Conservation (phyloP, 2,797 vertebrate genomes). For the Hoplostethus atlanticus region DNA sequence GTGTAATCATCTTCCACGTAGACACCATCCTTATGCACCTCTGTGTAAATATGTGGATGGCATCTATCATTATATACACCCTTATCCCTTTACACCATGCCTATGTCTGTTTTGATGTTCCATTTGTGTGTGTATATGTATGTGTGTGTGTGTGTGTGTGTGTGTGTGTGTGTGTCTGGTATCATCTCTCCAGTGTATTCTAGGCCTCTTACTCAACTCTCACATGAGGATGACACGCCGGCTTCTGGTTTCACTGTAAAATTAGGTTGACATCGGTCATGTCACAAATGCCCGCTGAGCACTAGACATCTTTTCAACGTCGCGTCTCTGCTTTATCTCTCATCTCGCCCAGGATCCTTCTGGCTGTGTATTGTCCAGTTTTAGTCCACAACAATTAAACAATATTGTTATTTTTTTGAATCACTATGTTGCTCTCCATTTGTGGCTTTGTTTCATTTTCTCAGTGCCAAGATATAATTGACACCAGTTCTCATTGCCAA, state of each 20-base stretch:
- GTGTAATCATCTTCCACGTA: neutral
- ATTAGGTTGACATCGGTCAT: conserved; percentile 80
- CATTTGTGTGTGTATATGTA: neutral
- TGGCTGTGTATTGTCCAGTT: too few species aligned
- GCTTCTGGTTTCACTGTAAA: conserved; percentile 86
- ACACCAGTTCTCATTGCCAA: too few species aligned
- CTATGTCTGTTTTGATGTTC: conserved; percentile 20
- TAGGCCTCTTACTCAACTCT: conserved; percentile 83
- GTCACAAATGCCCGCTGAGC: conserved; percentile 73
- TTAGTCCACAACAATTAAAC: conserved; percentile 7
- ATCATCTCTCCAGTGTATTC: conserved; percentile 78
- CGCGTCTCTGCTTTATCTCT: too few species aligned
- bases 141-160: conserved; percentile 7
- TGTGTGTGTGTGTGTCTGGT: conserved; percentile 32
- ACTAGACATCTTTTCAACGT: conserved; percentile 11
- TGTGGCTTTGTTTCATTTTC: too few species aligned
- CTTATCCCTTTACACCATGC: conserved; percentile 1
- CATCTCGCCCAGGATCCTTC: too few species aligned
- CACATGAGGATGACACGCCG: conserved; percentile 82
- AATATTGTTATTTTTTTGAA: neutral
- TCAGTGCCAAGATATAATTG: too few species aligned
- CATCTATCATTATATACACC: neutral
- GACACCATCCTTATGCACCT: conserved; percentile 12
- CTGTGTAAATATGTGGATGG: conserved; percentile 16
- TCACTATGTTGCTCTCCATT: too few species aligned